A percentile compares a stretch with the other conserved stretches of the same genome.
These are phyloP conservation scores for Solen grandis DNA, from an alignment of 1,140 invertebrate genomes.

Conservation along the genomic window DNA sequence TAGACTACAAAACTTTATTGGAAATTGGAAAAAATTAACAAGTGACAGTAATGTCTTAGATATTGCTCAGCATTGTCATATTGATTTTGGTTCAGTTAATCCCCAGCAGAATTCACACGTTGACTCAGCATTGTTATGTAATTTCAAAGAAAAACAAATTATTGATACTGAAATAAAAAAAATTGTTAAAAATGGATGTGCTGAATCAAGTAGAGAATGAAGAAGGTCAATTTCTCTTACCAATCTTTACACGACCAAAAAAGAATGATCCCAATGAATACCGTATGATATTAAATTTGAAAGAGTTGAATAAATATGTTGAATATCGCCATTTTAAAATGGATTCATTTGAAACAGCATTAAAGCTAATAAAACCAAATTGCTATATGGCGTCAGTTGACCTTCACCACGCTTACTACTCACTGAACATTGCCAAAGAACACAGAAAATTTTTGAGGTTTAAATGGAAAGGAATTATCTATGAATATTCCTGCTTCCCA, in stretches of 20 bases:
- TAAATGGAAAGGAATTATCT: conserved; percentile 48
- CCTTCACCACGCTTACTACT: conserved; percentile 54
- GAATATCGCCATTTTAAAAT: no score
- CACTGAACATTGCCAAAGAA: conserved; percentile 23
- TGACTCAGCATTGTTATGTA: no score
- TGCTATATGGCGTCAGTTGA: conserved; percentile 46
- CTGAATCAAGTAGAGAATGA: not conserved
- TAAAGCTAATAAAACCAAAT: no score
- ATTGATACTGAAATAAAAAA: conserved; percentile 49
- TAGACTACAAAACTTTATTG: conserved; percentile 49
- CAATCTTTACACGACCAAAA: conserved; percentile 16
- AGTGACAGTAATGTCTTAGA: conserved; percentile 51
- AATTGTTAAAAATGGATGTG: conserved; percentile 23
- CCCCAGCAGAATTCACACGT: no score
- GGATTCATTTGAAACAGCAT: conserved; percentile 17
- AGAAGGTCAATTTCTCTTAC: conserved; percentile 12
- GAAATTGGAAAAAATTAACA: conserved; percentile 50
- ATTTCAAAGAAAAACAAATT: no score
- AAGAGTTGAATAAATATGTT: no score
- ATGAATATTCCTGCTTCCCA: conserved; percentile 51
- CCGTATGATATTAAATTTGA: no score
- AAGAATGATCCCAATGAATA: conserved; percentile 36
- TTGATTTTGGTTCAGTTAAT: conserved; percentile 30
- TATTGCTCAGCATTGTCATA: conserved; percentile 38
- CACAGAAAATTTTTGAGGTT: conserved; percentile 46